Conservation (phyloP, 1,140 invertebrate species). For the Heliconius melpomene region DNA sequence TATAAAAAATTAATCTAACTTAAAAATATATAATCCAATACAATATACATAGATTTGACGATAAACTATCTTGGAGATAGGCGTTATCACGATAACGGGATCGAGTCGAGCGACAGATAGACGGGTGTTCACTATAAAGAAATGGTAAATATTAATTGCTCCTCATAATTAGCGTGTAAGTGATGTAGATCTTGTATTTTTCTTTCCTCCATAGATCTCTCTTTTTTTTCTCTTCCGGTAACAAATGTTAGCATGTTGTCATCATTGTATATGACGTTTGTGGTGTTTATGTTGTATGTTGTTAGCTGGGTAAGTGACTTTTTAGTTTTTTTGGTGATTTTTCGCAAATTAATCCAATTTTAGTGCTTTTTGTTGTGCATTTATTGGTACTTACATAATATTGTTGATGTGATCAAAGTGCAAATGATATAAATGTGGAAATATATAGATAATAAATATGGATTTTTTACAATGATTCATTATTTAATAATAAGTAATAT, state of each 20-base stretch:
- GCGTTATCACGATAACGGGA: slow-evolving; percentile 50
- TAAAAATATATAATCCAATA: not conserved
- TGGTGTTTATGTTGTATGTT: slow-evolving; percentile 53
- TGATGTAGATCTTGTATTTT: slow-evolving; percentile 1
- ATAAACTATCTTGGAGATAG: slow-evolving; percentile 47
- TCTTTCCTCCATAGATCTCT: not conserved
- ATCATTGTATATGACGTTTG: slow-evolving; percentile 40
- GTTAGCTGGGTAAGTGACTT: slow-evolving; percentile 55
- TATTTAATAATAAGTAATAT: not conserved
- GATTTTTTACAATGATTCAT: not conserved
- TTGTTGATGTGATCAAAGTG: not conserved
- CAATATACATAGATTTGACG: slow-evolving; percentile 35
- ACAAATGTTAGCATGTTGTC: slow-evolving; percentile 46
- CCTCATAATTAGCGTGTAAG: slow-evolving; percentile 24
- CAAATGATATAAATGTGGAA: not conserved
- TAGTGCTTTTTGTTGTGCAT: not conserved
- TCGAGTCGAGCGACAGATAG: slow-evolving; percentile 40
- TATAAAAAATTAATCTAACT: not conserved
- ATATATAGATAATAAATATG: not conserved
- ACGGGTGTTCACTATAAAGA: slow-evolving; percentile 47
- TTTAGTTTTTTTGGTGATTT: not conserved
- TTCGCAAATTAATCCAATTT: not conserved
- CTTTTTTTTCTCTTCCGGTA: not conserved
- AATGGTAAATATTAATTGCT: slow-evolving; percentile 50
- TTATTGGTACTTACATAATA: not conserved